Evolutionary conservation across 2,888 invertebrate species (phyloP), one percentile per base, ranked within the genome.

Genomic region (Branchellion lobata): DNA sequence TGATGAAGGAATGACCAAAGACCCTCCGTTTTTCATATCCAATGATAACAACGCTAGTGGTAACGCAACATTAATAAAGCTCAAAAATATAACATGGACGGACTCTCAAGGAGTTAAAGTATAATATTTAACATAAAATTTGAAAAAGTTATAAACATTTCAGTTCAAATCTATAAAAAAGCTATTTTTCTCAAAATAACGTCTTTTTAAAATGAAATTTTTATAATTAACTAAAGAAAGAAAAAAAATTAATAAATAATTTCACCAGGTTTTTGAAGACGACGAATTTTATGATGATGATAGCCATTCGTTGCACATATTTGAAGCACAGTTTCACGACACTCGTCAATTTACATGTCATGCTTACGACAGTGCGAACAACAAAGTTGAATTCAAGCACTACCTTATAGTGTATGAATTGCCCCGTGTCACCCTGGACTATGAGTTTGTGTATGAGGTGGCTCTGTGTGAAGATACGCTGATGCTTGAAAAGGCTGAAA

Each of bases 301-400:
- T 8, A 40, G 14, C n/a, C n/a, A 57, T 57, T 3, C 24, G 5
- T 57, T 57, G 5, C 24, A 57, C 24, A 57, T 77, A n/a, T 31
- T 5, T 8, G 61, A 79, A 24, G 79, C 51, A 21, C 79, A 79
- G 73, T 61, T 40, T 11, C 47, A 79, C n/a, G 79, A 79, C 73
- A 61, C 73, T 0, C 33, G 79, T 73, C 47, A 73, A 34, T 51
- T 61, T 18, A 21, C 36, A 1, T 79, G 79, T 57, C 53, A 34
- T 0, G 14, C 14, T 1, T 1, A 34, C 0, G 14, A 11, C 0
- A 18, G 31, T 18, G 18, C 21, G n/a, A 34, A 79, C 34, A 8
- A 18, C 1, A 33, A 36, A 11, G 14, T 36, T 33, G 57, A 5
- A n/a, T 73, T 36, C 36, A n/a, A 29, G 5, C 79, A 79, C 27